These are phyloP conservation scores for Melanerpes formicivorus DNA, from an alignment of 2,113 vertebrate genomes.

Conservation along the genomic window DNA sequence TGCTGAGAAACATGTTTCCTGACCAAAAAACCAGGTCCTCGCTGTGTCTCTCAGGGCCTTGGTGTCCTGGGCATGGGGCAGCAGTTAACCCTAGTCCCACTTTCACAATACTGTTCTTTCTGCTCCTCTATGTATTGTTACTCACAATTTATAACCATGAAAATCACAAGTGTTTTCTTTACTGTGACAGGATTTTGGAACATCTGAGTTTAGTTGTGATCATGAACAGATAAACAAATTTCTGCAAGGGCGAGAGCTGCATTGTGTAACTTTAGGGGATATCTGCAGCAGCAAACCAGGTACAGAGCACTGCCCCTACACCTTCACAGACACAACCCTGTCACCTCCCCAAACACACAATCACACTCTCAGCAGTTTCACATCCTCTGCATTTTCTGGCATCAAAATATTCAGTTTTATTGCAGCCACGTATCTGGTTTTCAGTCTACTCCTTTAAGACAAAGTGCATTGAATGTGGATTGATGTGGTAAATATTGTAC, in stretches of 20 bases:
- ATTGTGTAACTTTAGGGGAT: not conserved
- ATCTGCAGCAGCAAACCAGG: not conserved
- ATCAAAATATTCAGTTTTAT: not conserved
- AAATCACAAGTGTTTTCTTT: not conserved
- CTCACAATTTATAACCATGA: not conserved
- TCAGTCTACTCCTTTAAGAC: not conserved
- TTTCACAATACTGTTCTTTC: not conserved
- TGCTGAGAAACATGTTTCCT: slow-evolving; percentile 25
- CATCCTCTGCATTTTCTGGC: not conserved
- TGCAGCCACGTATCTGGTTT: not conserved
- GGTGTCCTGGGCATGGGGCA: not conserved
- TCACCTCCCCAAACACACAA: not conserved
- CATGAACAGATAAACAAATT: not conserved
- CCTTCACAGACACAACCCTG: not conserved
- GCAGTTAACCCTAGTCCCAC: not conserved
- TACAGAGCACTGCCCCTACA: not conserved
- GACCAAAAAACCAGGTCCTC: not conserved
- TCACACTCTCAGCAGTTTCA: not conserved
- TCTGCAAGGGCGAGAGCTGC: not conserved
- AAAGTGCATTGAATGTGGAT: not conserved
- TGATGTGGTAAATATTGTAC: not conserved
- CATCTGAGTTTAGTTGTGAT: not conserved
- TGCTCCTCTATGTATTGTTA: not conserved
- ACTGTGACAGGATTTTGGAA: not conserved
- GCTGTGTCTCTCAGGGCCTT: not conserved